phyloP scores from a whole-genome alignment of 1,140 invertebrate genomes.

The Cydia strobilella region DNA sequence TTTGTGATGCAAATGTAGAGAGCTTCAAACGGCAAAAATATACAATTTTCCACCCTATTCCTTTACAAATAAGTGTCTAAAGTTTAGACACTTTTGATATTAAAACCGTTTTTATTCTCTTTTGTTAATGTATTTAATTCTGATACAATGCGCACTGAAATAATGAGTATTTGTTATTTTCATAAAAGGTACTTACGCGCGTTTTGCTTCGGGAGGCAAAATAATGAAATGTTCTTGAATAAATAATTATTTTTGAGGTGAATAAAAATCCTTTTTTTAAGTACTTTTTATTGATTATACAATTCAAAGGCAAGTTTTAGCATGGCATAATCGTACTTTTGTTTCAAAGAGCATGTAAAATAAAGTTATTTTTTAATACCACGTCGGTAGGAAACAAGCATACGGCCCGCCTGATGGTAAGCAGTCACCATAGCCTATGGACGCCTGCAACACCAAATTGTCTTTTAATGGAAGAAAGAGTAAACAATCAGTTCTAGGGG shows the following conservation, averaged over 20 bases:
- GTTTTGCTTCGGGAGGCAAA: not conserved
- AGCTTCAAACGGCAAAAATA: not conserved
- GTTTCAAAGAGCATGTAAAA: no score
- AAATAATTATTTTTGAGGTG: not conserved
- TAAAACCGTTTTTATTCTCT: not conserved
- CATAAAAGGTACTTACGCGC: constrained; percentile 13
- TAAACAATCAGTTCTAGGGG: no score
- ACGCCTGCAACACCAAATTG: no score
- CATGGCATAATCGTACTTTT: no score
- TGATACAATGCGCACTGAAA: not conserved
- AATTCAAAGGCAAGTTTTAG: not conserved
- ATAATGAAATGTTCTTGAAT: constrained; percentile 12
- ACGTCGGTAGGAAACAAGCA: no score
- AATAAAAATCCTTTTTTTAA: not conserved
- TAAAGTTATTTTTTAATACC: no score
- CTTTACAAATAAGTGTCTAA: not conserved
- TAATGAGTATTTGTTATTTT: not conserved
- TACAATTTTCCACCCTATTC: not conserved
- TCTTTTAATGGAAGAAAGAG: no score
- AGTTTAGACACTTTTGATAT: not conserved
- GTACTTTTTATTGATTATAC: not conserved
- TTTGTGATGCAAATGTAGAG: constrained; percentile 4
- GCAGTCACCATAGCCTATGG: no score
- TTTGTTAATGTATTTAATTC: constrained; percentile 6
- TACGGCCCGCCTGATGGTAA: no score